Conservation (phyloP, 2,888 invertebrate genomes). For the Chrysopilus asiliformis region DNA sequence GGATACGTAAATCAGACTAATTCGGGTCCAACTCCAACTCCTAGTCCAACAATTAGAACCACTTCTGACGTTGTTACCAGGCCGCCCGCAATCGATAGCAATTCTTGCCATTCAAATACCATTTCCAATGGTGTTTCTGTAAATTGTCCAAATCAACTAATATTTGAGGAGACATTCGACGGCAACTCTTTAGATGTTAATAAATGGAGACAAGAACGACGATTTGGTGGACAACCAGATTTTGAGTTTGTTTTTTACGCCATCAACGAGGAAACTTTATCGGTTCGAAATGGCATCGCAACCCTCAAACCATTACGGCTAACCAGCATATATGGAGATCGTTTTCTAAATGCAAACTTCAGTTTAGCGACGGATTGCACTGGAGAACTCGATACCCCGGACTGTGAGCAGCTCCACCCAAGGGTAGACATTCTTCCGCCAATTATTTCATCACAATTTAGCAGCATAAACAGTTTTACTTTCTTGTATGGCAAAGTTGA, state of each 20-base stretch:
- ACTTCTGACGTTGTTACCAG: background rate
- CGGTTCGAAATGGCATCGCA: constrained; percentile 17
- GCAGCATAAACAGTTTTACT: constrained; percentile 45
- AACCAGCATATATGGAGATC: constrained; percentile 10
- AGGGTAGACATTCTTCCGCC: constrained; percentile 47
- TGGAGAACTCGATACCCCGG: constrained; percentile 19
- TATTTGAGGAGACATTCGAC: constrained; percentile 28
- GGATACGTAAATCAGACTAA: constrained; percentile 5
- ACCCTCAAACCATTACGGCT: constrained; percentile 15
- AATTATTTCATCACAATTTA: constrained; percentile 48
- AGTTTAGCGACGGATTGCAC: constrained; percentile 26
- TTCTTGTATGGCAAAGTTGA: constrained; percentile 57
- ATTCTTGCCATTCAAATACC: background rate
- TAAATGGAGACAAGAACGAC: constrained; percentile 26
- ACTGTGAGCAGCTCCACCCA: constrained; percentile 20
- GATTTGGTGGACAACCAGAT: constrained; percentile 26
- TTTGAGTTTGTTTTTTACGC: constrained; percentile 25
- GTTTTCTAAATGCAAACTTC: background rate
- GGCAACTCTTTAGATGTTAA: constrained; percentile 16
- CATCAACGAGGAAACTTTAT: constrained; percentile 11
- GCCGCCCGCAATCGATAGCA: background rate
- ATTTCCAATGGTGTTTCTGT: constrained; percentile 3
- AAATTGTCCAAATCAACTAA: constrained; percentile 22
- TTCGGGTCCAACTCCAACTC: no score
- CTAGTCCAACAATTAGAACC: no score